phyloP scores from a whole-genome alignment of 2,888 invertebrate species.

The Drosophila stalkeri region DNA sequence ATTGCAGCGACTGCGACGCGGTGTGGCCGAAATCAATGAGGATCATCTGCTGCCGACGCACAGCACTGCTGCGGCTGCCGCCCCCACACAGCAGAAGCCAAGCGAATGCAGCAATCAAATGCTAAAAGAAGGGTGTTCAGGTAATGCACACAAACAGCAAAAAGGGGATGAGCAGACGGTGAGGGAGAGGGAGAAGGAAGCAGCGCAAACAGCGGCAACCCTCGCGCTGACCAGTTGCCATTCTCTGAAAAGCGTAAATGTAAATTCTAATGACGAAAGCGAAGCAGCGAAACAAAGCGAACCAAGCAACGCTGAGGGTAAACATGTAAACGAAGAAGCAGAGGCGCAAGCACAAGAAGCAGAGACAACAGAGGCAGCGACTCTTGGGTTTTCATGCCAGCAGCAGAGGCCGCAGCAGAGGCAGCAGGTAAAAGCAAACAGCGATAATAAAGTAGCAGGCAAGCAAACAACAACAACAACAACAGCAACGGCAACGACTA shows the following conservation, averaged over 20 bases:
- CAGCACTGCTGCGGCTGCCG: slow-evolving; percentile 65
- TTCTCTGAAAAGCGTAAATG: slow-evolving; percentile 68
- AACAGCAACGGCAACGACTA: slow-evolving; percentile 25
- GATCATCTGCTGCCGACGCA: slow-evolving; percentile 71
- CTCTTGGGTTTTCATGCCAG: slow-evolving; percentile 59
- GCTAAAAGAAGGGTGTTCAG: neutral
- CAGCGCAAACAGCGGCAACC: slow-evolving; percentile 17
- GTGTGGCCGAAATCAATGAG: slow-evolving; percentile 83
- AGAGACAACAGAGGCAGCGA: slow-evolving; percentile 41
- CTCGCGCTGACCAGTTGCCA: slow-evolving; percentile 34
- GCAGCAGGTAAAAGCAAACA: slow-evolving; percentile 73
- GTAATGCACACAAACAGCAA: neutral
- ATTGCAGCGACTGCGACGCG: slow-evolving; percentile 81
- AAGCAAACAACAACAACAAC: slow-evolving; percentile 42
- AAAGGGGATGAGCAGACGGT: no score
- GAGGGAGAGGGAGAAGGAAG: neutral
- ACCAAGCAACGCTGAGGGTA: slow-evolving; percentile 53
- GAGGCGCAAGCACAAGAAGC: slow-evolving; percentile 14
- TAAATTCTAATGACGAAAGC: slow-evolving; percentile 68
- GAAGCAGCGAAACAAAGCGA: slow-evolving; percentile 57
- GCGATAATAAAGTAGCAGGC: slow-evolving; percentile 62
- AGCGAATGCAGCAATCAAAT: slow-evolving; percentile 41
- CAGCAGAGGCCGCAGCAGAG: slow-evolving; percentile 48
- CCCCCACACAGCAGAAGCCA: slow-evolving; percentile 52
- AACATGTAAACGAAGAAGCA: slow-evolving; percentile 52